These are phyloP conservation scores for Gnatocerus cornutus DNA, from an alignment of 2,888 invertebrate genomes.

Conservation along the genomic window DNA sequence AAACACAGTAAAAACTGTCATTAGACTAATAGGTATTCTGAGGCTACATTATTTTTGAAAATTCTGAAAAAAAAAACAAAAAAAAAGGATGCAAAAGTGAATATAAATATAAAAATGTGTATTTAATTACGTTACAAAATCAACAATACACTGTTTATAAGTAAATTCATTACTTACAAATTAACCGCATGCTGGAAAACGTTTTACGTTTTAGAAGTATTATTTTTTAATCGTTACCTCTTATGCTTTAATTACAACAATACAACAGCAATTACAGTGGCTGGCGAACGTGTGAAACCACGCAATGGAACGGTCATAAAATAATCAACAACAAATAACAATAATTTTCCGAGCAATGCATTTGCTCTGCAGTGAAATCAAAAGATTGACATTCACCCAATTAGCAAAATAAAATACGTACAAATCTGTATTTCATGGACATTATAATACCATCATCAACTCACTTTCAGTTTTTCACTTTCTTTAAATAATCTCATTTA, in stretches of 20 bases:
- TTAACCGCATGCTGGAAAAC: neutral
- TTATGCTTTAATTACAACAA: neutral
- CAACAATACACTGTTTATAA: no score
- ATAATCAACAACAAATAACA: neutral
- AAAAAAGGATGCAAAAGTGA: no score
- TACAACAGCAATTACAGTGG: neutral
- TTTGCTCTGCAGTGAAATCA: no score
- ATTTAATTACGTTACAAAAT: no score
- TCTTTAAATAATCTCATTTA: slow-evolving; percentile 12
- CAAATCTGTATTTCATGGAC: neutral
- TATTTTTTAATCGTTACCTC: neutral
- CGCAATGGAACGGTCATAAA: neutral
- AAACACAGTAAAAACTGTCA: no score
- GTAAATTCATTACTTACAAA: neutral
- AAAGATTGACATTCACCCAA: neutral
- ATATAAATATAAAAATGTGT: no score
- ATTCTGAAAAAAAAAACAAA: no score
- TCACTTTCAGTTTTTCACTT: slow-evolving; percentile 30
- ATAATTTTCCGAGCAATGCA: no score
- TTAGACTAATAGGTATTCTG: no score
- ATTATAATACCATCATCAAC: neutral
- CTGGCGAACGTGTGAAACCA: no score
- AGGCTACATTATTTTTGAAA: no score
- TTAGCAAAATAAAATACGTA: neutral
- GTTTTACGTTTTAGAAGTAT: neutral